These are phyloP conservation scores for Crossocerus cetratus DNA, from an alignment of 2,888 invertebrate species.

Conservation along the genomic window DNA sequence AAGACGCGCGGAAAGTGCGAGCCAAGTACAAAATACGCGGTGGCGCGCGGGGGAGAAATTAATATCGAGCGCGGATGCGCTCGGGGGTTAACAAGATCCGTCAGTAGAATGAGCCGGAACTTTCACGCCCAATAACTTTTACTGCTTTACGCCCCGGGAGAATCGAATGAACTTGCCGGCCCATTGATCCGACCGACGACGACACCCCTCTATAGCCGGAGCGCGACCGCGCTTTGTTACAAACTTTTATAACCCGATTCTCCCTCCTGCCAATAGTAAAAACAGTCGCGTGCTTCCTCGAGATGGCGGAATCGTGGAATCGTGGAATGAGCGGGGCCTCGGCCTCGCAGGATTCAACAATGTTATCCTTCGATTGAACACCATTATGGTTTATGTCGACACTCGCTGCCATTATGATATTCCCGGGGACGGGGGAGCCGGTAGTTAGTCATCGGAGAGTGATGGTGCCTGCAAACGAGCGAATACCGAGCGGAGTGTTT, in stretches of 20 bases:
- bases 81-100: background rate
- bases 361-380: background rate
- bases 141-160: constrained; percentile 30
- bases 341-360: background rate
- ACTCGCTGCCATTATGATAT: background rate
- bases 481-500: background rate
- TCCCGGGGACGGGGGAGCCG: background rate
- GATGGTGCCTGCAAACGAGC: no score
- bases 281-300: background rate
- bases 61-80: background rate
- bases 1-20: no score
- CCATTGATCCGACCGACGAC: constrained; percentile 28
- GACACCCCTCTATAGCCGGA: constrained; percentile 6
- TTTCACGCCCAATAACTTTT: constrained; percentile 39
- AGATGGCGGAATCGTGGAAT: background rate
- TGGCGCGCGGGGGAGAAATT: background rate
- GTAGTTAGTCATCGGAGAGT: no score
- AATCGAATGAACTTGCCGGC: constrained; percentile 34
- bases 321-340: background rate
- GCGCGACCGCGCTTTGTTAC: constrained; percentile 25
- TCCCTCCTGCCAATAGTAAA: constrained; percentile 10
- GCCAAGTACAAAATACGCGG: no score
- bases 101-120: constrained; percentile 10
- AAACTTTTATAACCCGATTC: constrained; percentile 27
- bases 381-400: background rate